Evolutionary conservation across 2,888 invertebrate genomes (phyloP).

Genomic region (Aproaerema taeniolella): DNA sequence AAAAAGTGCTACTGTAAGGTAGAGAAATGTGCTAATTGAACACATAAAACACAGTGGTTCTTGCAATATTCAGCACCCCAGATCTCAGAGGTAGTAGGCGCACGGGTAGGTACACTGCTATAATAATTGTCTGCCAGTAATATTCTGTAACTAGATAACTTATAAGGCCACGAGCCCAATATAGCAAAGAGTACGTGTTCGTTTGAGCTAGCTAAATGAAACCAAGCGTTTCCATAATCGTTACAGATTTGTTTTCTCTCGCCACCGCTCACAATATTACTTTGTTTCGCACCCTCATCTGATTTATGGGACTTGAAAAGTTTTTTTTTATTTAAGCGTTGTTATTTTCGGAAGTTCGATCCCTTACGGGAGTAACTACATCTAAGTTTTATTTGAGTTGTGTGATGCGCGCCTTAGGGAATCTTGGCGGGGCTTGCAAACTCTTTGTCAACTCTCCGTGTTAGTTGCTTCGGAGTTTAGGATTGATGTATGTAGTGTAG

Average conservation of each 20-base stretch:
- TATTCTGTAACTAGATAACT: constrained; percentile 42
- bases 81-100: constrained; percentile 22
- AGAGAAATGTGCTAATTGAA: constrained; percentile 31
- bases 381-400: constrained; percentile 41
- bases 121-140: constrained; percentile 39
- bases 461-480: constrained; percentile 14
- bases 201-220: constrained; percentile 11
- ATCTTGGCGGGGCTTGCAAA: constrained; percentile 16
- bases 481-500: constrained; percentile 4
- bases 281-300: constrained; percentile 22
- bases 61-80: constrained; percentile 32
- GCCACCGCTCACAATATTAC: neutral
- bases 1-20: constrained; percentile 12
- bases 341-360: constrained; percentile 32
- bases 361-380: constrained; percentile 30
- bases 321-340: constrained; percentile 28
- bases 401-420: constrained; percentile 27
- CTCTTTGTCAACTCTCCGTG: constrained; percentile 23
- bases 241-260: constrained; percentile 7
- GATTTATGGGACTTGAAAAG: constrained; percentile 31
- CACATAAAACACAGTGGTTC: constrained; percentile 33
- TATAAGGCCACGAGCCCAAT: constrained; percentile 36
- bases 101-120: constrained; percentile 19
- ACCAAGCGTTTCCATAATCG: constrained; percentile 26
- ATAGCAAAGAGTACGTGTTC: constrained; percentile 22